These are phyloP conservation scores for Drosophila sp. DNA, from an alignment of 1,140 invertebrate genomes.

Conservation along the genomic window DNA sequence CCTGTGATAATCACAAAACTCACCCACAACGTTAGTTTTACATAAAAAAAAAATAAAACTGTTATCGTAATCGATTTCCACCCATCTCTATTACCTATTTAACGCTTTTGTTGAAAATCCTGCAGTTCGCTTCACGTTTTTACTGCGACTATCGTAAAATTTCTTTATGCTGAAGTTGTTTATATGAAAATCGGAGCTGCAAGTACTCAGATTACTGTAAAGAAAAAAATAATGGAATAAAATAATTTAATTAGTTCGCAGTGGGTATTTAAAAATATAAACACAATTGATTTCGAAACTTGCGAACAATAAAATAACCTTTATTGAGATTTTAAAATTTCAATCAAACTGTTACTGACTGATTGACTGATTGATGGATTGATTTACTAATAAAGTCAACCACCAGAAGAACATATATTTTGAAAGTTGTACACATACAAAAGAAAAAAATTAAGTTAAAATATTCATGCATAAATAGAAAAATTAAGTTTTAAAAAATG, in stretches of 20 bases:
- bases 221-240: not conserved
- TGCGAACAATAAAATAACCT: too few relatives aligned
- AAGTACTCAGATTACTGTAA: conserved; percentile 37
- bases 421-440: too few relatives aligned
- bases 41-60: conserved; percentile 16
- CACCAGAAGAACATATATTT: too few relatives aligned
- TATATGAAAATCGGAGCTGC: conserved; percentile 1
- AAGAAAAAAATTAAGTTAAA: too few relatives aligned
- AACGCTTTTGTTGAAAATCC: conserved; percentile 26
- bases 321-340: too few relatives aligned
- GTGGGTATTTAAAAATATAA: too few relatives aligned
- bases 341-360: too few relatives aligned
- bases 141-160: not conserved
- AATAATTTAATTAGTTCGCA: not conserved
- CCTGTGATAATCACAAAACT: conserved; percentile 39
- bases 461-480: too few relatives aligned
- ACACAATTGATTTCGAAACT: too few relatives aligned
- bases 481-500: too few relatives aligned
- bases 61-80: conserved; percentile 27
- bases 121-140: not conserved
- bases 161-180: not conserved
- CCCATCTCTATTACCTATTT: conserved; percentile 32
- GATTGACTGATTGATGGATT: too few relatives aligned
- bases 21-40: conserved; percentile 41
- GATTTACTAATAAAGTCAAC: too few relatives aligned